A percentile compares a stretch with the other conserved stretches of the same genome.
phyloP scores from a whole-genome alignment of 2,888 invertebrate species.

The Rhabditophanes sp. region DNA sequence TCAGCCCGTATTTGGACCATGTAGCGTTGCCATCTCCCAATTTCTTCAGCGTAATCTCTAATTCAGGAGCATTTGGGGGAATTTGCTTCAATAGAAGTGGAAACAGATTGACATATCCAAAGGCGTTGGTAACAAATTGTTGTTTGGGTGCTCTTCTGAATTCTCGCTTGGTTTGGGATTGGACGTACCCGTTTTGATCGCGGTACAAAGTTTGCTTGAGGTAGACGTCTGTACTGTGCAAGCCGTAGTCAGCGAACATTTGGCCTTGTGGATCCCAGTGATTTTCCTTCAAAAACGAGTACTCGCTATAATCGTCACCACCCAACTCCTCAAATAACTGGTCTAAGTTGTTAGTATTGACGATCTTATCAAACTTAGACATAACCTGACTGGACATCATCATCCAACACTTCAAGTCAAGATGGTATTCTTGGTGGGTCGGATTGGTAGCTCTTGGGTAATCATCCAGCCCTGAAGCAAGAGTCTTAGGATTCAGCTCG shows the following conservation, averaged over 20 bases:
- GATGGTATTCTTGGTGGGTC: conserved; percentile 65
- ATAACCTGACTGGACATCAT: conserved; percentile 56
- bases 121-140: conserved; percentile 53
- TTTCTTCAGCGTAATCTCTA: conserved; percentile 47
- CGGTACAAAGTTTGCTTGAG: too few relatives aligned
- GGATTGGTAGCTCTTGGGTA: conserved; percentile 95
- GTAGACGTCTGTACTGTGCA: conserved; percentile 71
- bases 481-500: conserved; percentile 87
- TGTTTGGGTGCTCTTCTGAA: conserved; percentile 5
- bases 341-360: too few relatives aligned
- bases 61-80: conserved; percentile 62
- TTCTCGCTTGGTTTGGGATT: conserved; percentile 2
- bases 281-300: too few relatives aligned
- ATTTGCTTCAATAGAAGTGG: conserved; percentile 76
- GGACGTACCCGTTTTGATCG: conserved; percentile 1
- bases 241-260: conserved; percentile 73
- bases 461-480: conserved; percentile 86
- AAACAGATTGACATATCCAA: conserved; percentile 65
- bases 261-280: conserved; percentile 15
- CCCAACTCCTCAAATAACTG: too few relatives aligned
- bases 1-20: conserved; percentile 72
- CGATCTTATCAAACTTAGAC: too few relatives aligned
- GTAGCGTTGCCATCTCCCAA: conserved; percentile 8
- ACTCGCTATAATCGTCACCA: too few relatives aligned
- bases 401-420: conserved; percentile 94